Percentiles rank a stretch among this genome's conserved stretches.
phyloP scores from a whole-genome alignment of 2,113 vertebrate species.

The Falcunculus frontatus region DNA sequence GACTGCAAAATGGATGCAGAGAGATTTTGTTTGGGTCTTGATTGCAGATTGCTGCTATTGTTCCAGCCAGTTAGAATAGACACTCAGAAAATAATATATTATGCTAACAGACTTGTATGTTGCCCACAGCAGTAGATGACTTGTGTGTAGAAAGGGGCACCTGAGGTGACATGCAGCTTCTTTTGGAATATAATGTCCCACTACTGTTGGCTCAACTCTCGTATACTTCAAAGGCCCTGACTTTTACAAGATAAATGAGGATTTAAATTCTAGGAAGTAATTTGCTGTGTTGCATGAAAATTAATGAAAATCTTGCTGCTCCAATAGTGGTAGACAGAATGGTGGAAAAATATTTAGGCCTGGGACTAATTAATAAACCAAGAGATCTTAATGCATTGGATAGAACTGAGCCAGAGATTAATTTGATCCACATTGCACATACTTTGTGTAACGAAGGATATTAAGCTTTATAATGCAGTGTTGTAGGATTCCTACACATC shows the following conservation, averaged over 20 bases:
- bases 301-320: slow-evolving; percentile 27
- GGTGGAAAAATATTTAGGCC: slow-evolving; percentile 6
- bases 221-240: neutral
- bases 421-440: neutral
- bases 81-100: neutral
- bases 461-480: neutral
- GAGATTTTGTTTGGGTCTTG: neutral
- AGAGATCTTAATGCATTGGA: neutral
- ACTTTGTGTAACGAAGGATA: neutral
- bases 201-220: neutral
- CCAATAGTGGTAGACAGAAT: neutral
- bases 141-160: neutral
- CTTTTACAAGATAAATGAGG: slow-evolving; percentile 31
- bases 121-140: neutral
- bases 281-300: slow-evolving; percentile 19
- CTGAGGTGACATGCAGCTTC: neutral
- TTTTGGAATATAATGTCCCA: neutral
- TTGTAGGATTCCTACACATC: neutral
- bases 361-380: slow-evolving; percentile 36
- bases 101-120: neutral
- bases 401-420: neutral
- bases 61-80: neutral
- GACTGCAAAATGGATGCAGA: neutral
- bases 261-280: slow-evolving; percentile 24
- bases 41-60: neutral